A percentile compares a stretch with the other conserved stretches of the same genome.
These are phyloP conservation scores for Crotalus horridus DNA, from an alignment of 2,113 vertebrate genomes.

Conservation along the genomic window DNA sequence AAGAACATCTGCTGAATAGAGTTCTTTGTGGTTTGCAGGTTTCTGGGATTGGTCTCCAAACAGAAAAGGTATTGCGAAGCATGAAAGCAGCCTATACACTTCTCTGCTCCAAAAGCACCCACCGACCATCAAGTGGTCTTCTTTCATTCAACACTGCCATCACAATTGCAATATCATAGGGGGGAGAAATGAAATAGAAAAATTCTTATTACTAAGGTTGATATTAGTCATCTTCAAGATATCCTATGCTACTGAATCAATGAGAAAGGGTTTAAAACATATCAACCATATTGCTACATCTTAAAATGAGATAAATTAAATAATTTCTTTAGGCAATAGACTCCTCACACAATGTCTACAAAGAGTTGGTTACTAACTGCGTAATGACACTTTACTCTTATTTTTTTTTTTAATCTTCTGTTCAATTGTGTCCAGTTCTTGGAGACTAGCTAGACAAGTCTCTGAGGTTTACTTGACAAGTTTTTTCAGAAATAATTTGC, in stretches of 20 bases:
- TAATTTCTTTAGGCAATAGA: background rate
- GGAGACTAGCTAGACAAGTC: background rate
- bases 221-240: background rate
- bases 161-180: background rate
- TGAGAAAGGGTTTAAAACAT: background rate
- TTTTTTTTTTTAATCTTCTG: background rate
- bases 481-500: background rate
- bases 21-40: background rate
- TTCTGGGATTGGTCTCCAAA: background rate
- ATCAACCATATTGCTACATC: background rate
- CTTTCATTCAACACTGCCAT: background rate
- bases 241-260: background rate
- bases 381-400: background rate
- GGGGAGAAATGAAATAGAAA: background rate
- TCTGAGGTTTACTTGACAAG: background rate
- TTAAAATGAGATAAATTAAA: background rate
- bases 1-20: background rate
- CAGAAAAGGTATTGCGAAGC: background rate
- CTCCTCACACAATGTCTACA: background rate
- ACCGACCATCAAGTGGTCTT: background rate
- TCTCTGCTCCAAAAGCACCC: background rate
- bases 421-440: background rate
- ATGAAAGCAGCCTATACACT: background rate
- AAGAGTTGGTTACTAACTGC: background rate
- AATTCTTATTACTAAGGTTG: background rate